These are phyloP conservation scores for Athalia cordata DNA, from an alignment of 2,888 invertebrate genomes.

Conservation along the genomic window DNA sequence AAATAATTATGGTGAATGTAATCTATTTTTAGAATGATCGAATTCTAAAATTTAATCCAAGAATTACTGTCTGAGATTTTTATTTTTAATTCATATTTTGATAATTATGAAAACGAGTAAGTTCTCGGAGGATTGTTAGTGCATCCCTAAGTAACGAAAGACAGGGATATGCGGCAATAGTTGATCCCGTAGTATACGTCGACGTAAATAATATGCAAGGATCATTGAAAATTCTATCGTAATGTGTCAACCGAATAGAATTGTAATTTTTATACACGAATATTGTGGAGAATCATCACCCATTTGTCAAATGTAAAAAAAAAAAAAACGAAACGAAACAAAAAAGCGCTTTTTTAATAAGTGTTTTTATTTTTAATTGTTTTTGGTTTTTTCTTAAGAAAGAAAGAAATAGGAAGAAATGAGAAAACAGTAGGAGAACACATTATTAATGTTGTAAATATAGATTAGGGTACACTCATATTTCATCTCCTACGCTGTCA, in stretches of 20 bases:
- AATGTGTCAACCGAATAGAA: slow-evolving; percentile 28
- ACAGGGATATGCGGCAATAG: slow-evolving; percentile 17
- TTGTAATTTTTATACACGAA: slow-evolving; percentile 38
- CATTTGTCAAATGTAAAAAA: slow-evolving; percentile 27
- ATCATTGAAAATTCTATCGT: slow-evolving; percentile 2
- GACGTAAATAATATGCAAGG: background rate
- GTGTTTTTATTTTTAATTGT: background rate
- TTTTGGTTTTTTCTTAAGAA: background rate
- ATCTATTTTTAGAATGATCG: too few species aligned
- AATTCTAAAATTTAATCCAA: too few species aligned
- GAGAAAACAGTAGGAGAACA: background rate
- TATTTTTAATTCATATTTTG: slow-evolving; percentile 22
- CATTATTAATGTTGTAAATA: slow-evolving; percentile 39
- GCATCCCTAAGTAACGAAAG: too few species aligned
- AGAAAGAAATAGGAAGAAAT: background rate
- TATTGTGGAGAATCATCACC: slow-evolving; percentile 36
- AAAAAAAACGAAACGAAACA: too few species aligned
- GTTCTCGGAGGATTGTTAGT: slow-evolving; percentile 1
- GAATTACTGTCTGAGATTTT: background rate
- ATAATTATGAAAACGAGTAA: slow-evolving; percentile 13
- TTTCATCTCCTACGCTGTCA: slow-evolving; percentile 1
- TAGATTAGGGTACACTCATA: slow-evolving; percentile 22
- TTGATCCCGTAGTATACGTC: slow-evolving; percentile 23
- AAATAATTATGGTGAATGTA: too few species aligned
- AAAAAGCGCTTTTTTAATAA: slow-evolving; percentile 19